phyloP scores from a whole-genome alignment of 1,140 invertebrate species.

The Drosophila chauvacae region DNA sequence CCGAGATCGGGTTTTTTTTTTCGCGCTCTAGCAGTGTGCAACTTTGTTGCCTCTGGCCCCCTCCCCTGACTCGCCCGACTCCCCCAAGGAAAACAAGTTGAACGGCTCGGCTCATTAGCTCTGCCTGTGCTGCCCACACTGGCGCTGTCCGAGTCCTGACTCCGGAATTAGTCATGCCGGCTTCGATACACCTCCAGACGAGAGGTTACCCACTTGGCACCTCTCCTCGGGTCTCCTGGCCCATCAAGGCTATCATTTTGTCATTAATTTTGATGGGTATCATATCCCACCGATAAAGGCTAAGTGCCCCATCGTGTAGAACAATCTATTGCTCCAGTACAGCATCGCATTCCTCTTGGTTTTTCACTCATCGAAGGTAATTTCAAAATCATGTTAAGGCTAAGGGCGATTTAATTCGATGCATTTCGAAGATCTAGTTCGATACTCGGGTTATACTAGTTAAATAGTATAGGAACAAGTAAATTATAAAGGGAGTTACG shows the following conservation, averaged over 20 bases:
- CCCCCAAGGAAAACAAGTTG: conserved; percentile 38
- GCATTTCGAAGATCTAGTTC: conserved; percentile 16
- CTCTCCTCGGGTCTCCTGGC: not conserved
- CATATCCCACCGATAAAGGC: conserved; percentile 30
- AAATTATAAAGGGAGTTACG: not conserved
- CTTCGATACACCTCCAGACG: conserved; percentile 13
- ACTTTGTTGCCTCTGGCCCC: conserved; percentile 22
- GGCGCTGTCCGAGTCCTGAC: conserved; percentile 14
- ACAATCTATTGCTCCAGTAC: conserved; percentile 26
- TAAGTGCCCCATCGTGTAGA: conserved; percentile 25
- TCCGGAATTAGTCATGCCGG: conserved; percentile 37
- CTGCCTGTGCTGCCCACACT: conserved; percentile 37
- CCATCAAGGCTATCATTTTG: conserved; percentile 27
- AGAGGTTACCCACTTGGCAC: conserved; percentile 38
- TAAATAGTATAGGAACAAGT: not conserved
- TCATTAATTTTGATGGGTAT: conserved; percentile 39
- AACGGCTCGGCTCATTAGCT: conserved; percentile 49
- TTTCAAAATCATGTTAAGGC: conserved; percentile 18
- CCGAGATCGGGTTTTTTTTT: conserved; percentile 41
- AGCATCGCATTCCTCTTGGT: conserved; percentile 3
- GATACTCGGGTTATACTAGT: conserved; percentile 5
- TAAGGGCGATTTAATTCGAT: conserved; percentile 27
- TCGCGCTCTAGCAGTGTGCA: conserved; percentile 11
- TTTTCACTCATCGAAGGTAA: conserved; percentile 22
- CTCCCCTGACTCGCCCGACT: not conserved